Conservation (phyloP, 1,140 invertebrate genomes). For the Anadara kagoshimensis region DNA sequence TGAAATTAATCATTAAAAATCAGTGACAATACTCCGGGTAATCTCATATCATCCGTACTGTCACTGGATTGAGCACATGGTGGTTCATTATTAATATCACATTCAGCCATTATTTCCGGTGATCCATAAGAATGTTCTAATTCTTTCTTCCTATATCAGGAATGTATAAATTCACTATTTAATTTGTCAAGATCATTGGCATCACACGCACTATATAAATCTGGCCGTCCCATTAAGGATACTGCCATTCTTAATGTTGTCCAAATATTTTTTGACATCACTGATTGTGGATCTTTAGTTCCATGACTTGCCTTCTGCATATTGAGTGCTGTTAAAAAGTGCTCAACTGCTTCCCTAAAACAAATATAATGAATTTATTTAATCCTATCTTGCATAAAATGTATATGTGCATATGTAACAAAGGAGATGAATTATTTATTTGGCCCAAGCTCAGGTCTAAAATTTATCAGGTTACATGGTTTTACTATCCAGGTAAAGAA, state of each 20-base stretch:
- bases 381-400: not conserved
- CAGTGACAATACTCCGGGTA: too few species aligned
- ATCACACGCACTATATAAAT: constrained; percentile 86
- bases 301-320: constrained; percentile 88
- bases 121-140: too few species aligned
- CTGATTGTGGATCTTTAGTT: constrained; percentile 69
- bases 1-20: too few species aligned
- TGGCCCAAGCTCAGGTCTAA: too few species aligned
- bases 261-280: constrained; percentile 96
- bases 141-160: constrained; percentile 13
- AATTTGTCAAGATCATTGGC: constrained; percentile 76
- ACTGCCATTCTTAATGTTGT: constrained; percentile 92
- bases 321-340: constrained; percentile 94
- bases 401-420: not conserved
- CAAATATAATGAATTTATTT: not conserved
- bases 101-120: too few species aligned
- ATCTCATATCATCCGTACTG: too few species aligned
- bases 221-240: constrained; percentile 87
- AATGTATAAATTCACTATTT: constrained; percentile 70
- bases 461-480: too few species aligned
- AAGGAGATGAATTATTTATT: too few species aligned
- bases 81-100: too few species aligned
- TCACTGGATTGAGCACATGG: too few species aligned
- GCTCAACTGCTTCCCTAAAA: constrained; percentile 93
- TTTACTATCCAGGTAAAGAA: too few species aligned